These are phyloP conservation scores for Erethizon dorsatum DNA, from an alignment of 2,797 vertebrate species.

Conservation along the genomic window DNA sequence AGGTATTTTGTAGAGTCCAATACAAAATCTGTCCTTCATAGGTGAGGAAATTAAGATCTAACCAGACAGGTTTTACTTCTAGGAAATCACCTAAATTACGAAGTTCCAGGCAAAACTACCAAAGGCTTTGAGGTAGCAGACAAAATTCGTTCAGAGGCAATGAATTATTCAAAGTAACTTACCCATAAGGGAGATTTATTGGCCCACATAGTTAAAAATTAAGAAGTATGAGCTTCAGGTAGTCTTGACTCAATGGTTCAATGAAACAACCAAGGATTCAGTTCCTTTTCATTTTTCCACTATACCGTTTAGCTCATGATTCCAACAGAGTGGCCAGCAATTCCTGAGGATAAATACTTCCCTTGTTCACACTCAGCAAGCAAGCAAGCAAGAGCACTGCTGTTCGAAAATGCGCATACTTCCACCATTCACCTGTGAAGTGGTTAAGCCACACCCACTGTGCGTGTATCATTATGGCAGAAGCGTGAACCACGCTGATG, in stretches of 20 bases:
- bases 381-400: not conserved
- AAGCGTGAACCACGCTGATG: not conserved
- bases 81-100: slow-evolving; percentile 2
- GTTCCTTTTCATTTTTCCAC: not conserved
- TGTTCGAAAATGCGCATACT: slow-evolving; percentile 22
- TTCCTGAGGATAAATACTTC: not conserved
- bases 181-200: not conserved
- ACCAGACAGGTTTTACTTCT: slow-evolving; percentile 1
- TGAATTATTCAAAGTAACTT: slow-evolving; percentile 8
- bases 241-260: not conserved
- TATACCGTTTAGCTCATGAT: not conserved
- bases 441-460: not conserved
- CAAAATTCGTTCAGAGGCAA: not conserved
- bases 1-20: not conserved
- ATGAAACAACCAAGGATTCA: not conserved
- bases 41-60: slow-evolving; percentile 11
- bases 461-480: not conserved
- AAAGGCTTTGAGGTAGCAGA: not conserved
- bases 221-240: not conserved
- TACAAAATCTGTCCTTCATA: not conserved
- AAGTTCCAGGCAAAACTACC: not conserved
- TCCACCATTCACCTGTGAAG: not conserved
- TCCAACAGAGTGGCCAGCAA: not conserved
- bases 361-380: not conserved
- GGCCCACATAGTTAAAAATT: not conserved